Conservation (phyloP, 2,113 vertebrate genomes). For the Nannobrachium achirus region DNA sequence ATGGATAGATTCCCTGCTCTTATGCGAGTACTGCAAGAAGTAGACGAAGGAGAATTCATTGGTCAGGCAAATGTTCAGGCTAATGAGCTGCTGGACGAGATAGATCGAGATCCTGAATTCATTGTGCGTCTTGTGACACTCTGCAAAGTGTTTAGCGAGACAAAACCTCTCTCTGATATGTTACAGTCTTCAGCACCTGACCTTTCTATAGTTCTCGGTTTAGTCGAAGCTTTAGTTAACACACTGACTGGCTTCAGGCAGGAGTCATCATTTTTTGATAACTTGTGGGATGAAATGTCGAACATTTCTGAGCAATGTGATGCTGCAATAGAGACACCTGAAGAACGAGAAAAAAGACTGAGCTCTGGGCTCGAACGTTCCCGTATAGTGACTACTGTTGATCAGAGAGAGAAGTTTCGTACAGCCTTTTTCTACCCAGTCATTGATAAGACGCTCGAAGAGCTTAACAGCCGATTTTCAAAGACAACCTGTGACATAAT, state of each 20-base stretch:
- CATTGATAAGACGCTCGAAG: constrained; percentile 8
- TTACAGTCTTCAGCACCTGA: constrained; percentile 24
- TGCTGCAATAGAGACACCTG: background rate
- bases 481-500: constrained; percentile 27
- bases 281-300: constrained; percentile 15
- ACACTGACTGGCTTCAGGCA: constrained; percentile 17
- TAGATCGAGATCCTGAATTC: constrained; percentile 10
- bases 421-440: constrained; percentile 20
- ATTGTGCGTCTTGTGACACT: constrained; percentile 27
- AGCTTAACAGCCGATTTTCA: constrained; percentile 30
- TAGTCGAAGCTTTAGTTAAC: constrained; percentile 30
- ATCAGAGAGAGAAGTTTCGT: constrained; percentile 11
- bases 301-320: constrained; percentile 18
- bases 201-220: constrained; percentile 26
- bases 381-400: constrained; percentile 1
- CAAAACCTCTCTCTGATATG: constrained; percentile 25
- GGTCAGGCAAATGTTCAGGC: constrained; percentile 14
- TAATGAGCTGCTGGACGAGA: constrained; percentile 9
- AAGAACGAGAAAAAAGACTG: constrained; percentile 8
- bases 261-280: constrained; percentile 5
- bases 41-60: constrained; percentile 9
- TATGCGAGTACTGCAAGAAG: constrained; percentile 23
- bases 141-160: constrained; percentile 13
- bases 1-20: constrained; percentile 26
- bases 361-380: background rate